Evolutionary conservation across 2,888 invertebrate species (phyloP).

Genomic region (Erebia epiphron): DNA sequence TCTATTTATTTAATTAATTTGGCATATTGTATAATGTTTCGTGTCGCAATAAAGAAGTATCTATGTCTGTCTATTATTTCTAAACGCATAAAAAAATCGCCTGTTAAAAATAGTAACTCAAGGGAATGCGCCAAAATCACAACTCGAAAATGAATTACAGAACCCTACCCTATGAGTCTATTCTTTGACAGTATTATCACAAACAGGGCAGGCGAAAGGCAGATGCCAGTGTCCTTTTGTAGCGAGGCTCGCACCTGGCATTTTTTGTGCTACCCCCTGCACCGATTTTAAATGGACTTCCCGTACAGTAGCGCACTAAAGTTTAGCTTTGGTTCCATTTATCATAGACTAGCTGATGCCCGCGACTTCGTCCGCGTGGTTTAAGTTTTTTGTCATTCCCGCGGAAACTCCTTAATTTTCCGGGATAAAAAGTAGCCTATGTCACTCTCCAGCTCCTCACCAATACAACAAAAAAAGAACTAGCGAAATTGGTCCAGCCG

Average conservation of each 20-base stretch:
- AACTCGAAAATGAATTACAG: background rate
- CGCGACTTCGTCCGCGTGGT: too few species aligned
- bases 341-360: too few species aligned
- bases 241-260: constrained; percentile 34
- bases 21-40: too few species aligned
- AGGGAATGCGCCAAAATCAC: background rate
- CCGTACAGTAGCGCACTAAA: background rate
- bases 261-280: constrained; percentile 29
- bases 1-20: too few species aligned
- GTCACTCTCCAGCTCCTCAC: too few species aligned
- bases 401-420: too few species aligned
- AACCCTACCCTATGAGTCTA: background rate
- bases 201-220: constrained; percentile 26
- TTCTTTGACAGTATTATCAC: constrained; percentile 13
- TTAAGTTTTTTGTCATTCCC: too few species aligned
- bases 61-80: too few species aligned
- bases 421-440: too few species aligned
- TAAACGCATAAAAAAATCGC: background rate
- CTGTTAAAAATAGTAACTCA: constrained; percentile 20
- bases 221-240: constrained; percentile 35
- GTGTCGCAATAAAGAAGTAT: too few species aligned
- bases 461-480: too few species aligned
- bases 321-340: background rate
- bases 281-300: constrained; percentile 18
- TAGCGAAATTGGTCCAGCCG: too few species aligned